Conservation (phyloP, 2,888 invertebrate genomes). For the Drosophila affinis region DNA sequence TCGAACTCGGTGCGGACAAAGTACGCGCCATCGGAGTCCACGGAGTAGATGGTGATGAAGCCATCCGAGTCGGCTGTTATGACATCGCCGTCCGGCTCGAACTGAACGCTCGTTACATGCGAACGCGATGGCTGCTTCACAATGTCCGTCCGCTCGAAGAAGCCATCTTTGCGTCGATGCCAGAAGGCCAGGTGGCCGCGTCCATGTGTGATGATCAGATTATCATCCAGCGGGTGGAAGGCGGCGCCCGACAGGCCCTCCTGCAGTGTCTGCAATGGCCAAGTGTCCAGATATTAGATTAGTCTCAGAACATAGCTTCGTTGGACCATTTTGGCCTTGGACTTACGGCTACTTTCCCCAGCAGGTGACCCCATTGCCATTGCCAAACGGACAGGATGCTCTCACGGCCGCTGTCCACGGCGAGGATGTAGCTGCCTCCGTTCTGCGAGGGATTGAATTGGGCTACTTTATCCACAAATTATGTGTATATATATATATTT, state of each 20-base stretch:
- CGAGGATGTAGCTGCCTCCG: conserved; percentile 94
- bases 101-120: conserved; percentile 93
- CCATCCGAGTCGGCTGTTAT: conserved; percentile 96
- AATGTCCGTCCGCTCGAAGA: conserved; percentile 94
- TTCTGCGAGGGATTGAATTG: conserved; percentile 86
- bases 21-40: conserved; percentile 94
- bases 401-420: conserved; percentile 94
- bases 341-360: conserved; percentile 96
- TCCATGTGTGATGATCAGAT: conserved; percentile 95
- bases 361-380: conserved; percentile 96
- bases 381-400: conserved; percentile 97
- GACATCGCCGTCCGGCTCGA: conserved; percentile 95
- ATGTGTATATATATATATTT: conserved; percentile 53
- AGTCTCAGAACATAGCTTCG: background rate
- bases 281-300: background rate
- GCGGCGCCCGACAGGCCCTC: conserved; percentile 94
- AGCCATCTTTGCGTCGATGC: conserved; percentile 95
- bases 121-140: conserved; percentile 95
- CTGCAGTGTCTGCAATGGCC: conserved; percentile 89
- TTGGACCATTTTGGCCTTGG: conserved; percentile 5
- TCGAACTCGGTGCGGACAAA: conserved; percentile 95
- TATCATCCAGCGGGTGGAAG: conserved; percentile 96
- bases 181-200: conserved; percentile 96
- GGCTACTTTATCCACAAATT: background rate
- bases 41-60: conserved; percentile 94